Base-by-base conservation (phyloP, 1,140 invertebrate genomes). In the Drosophila rufa region DNA sequence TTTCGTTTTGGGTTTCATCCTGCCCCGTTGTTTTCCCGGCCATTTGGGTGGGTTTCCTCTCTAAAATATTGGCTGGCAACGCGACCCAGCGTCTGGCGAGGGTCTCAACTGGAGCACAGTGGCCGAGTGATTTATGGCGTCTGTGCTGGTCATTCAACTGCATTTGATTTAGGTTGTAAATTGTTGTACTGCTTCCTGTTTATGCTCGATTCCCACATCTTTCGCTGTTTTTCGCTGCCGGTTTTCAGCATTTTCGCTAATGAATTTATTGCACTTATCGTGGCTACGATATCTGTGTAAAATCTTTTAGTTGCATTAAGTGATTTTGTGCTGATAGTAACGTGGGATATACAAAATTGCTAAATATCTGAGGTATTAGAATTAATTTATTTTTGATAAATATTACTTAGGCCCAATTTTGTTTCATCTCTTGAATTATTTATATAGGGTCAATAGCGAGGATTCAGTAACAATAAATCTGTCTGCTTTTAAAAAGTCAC, bases 131-230 rank as follows among this genome's bases (percentile, higher is more conserved):
- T 89, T 89, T 89, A 89, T 89, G 85, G 84, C 85, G 84, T 89
- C 81, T 89, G 84, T 79, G 85, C 66, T 89, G 85, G 84, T 90
- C 84, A 85, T 90, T 90, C 84, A 89, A 89, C 84, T 89, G 84
- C 84, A 90, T 89, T 89, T 89, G 84, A 89, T 89, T 89, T 90
- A 84, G 84, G 85, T 89, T 89, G 84, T 89, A 89, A 89, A 89
- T 89, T 89, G 85, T 89, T 84, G 77, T 87, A 89, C 51, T 69
- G 85, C 64, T 87, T 90, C 84, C 83, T 87, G 84, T 77, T 80
- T 75, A 59, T 75, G 30, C 64, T 77, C 62, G 50, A 27, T 62
- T 50, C 42, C n/a, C 38, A 33, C 17, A 51, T 45, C 40, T 33
- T 19, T 25, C 17, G 33, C 14, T 33, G 58, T 19, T 40, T 60